Conservation (phyloP, 2,113 vertebrate genomes). For the Rhizomys pruinosus region DNA sequence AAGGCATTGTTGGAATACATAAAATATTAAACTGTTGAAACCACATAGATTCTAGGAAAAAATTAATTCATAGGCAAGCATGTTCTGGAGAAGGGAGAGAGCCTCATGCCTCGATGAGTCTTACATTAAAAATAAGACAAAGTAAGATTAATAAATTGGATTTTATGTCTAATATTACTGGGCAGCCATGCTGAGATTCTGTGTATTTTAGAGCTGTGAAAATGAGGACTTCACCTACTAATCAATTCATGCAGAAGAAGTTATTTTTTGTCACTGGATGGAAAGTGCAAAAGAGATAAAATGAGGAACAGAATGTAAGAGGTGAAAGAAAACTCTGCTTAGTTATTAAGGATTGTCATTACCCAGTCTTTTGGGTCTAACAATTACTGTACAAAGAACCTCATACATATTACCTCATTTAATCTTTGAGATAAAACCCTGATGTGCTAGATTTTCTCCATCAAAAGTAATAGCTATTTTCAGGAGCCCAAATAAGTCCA, state of each 20-base stretch:
- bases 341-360: constrained; percentile 16
- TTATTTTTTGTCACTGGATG: constrained; percentile 3
- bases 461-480: background rate
- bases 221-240: background rate
- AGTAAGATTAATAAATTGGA: background rate
- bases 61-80: constrained; percentile 54
- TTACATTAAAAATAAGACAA: constrained; percentile 60
- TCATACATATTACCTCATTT: background rate
- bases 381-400: background rate
- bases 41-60: constrained; percentile 45
- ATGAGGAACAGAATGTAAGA: background rate
- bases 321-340: background rate
- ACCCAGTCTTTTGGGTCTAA: background rate
- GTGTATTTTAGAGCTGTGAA: background rate
- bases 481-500: background rate
- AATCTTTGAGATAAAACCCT: background rate
- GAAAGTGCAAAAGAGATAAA: background rate
- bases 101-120: constrained; percentile 63
- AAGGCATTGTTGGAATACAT: constrained; percentile 69
- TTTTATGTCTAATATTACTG: constrained; percentile 6
- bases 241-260: background rate
- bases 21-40: constrained; percentile 72
- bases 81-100: constrained; percentile 26
- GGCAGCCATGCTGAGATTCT: background rate
- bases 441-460: background rate